Evolutionary conservation across 2,797 vertebrate species (phyloP), one percentile per base, ranked within the genome.

Genomic region (Enteromius fasciolatus): DNA sequence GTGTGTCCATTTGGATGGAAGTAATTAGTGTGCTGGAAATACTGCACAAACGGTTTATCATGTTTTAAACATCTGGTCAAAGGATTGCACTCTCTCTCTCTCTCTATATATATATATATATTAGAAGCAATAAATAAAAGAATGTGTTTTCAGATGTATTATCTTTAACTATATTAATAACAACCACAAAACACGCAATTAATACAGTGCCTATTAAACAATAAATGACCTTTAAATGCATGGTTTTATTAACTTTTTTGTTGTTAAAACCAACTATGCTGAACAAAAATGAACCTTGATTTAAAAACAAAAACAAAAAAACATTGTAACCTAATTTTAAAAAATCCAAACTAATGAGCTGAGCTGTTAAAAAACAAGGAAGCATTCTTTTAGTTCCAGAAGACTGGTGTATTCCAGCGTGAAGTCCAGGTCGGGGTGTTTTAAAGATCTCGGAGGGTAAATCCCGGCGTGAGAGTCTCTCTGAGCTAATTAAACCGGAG

Each of bases 401-500:
- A 5, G 18, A 7, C 12, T 64, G 8, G 15, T 63, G 17, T 75
- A 25, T 75, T 75, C 52, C 70, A 54, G 23, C 1, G 3, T n/a
- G 28, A 52, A 28, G 41, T 48, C 66, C n/a, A 17, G 4, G 25
- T 10, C 50, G 3, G 44, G 44, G 44, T 31, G 69, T 52, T 50
- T 31, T 31, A 20, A 20, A 31, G 69, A 31, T 28, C 69, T 72
- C 46, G 25, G 69, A 50, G 69, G 68, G 44, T 20, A 72, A n/a
- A 74, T 74, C 48, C 33, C 66, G 66, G 33, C 33, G 78, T 44
- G 66, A 79, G 77, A 57, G 64, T 79, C 66, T 78, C 23, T 78
- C 36, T 28, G 68, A 70, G 75, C 91, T 93, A 93, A 94, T 94
- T 93, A 93, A 95, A 93, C 91, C 87, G 90, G 83, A 91, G 91